Conservation (phyloP, 2,888 invertebrate genomes). For the Caenorhabditis japonica region DNA sequence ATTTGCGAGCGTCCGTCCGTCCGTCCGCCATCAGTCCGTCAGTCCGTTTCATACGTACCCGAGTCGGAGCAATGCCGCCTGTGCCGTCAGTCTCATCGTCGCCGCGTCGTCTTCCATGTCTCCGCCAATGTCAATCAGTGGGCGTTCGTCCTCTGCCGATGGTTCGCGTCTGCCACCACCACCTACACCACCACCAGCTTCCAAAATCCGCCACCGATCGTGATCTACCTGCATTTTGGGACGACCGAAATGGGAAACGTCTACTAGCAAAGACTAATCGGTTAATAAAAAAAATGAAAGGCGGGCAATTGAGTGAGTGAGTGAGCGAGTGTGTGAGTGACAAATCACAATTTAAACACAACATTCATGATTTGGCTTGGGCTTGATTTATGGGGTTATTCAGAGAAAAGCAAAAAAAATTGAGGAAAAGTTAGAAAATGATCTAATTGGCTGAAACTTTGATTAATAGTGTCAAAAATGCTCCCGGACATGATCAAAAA, state of each 20-base stretch:
- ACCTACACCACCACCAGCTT: slow-evolving; percentile 34
- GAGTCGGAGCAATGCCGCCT: slow-evolving; percentile 46
- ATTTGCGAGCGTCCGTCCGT: slow-evolving; percentile 25
- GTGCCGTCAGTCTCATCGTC: slow-evolving; percentile 20
- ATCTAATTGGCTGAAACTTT: too few relatives aligned
- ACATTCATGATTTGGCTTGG: not conserved
- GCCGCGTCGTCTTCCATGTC: slow-evolving; percentile 40
- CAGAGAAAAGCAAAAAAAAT: not conserved
- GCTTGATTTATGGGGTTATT: not conserved
- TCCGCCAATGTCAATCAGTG: slow-evolving; percentile 55
- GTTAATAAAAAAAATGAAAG: too few relatives aligned
- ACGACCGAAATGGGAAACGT: slow-evolving; percentile 2
- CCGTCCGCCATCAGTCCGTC: slow-evolving; percentile 1
- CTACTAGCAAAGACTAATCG: slow-evolving; percentile 1
- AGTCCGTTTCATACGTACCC: slow-evolving; percentile 39
- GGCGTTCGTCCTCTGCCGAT: slow-evolving; percentile 43
- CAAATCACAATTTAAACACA: too few relatives aligned
- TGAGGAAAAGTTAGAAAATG: too few relatives aligned
- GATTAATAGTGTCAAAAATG: too few relatives aligned
- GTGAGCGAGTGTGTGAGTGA: too few relatives aligned
- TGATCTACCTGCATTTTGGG: slow-evolving; percentile 59
- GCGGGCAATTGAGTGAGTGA: too few relatives aligned
- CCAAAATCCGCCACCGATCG: slow-evolving; percentile 62
- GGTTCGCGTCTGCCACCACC: slow-evolving; percentile 21
- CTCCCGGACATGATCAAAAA: too few relatives aligned